Conservation (phyloP, 2,113 vertebrate genomes). For the Anhinga rufa region DNA sequence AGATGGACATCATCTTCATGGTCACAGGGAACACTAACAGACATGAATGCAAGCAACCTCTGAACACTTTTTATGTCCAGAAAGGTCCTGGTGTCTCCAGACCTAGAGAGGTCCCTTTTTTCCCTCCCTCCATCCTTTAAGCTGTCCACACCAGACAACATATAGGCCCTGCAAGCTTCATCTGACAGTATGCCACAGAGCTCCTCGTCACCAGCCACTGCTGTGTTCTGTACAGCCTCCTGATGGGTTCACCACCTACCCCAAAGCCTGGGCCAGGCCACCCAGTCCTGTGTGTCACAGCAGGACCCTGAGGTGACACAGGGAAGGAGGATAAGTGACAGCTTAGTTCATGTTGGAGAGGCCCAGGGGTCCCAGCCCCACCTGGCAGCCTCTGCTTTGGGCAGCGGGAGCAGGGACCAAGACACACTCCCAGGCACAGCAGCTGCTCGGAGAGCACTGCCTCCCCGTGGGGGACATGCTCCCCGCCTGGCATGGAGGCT, state of each 20-base stretch:
- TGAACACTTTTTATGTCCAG: neutral
- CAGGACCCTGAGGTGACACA: too few relatives aligned
- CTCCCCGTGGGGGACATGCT: neutral
- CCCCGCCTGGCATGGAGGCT: neutral
- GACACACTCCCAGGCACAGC: neutral
- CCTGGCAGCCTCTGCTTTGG: neutral
- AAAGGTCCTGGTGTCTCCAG: neutral
- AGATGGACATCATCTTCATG: neutral
- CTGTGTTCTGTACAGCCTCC: neutral
- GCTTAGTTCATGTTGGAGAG: neutral
- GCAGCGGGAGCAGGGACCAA: neutral
- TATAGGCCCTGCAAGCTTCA: neutral
- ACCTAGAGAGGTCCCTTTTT: neutral
- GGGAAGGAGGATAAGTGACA: neutral
- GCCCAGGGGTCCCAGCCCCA: neutral
- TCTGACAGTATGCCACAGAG: neutral
- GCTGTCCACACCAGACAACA: neutral
- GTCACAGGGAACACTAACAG: neutral
- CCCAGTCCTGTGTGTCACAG: neutral
- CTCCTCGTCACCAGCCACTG: neutral
- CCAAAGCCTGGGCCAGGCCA: neutral
- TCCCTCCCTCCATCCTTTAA: neutral
- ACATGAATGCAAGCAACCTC: neutral
- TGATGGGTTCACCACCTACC: neutral
- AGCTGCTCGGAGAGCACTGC: neutral